Evolutionary conservation across 2,888 invertebrate genomes (phyloP), one percentile per base, ranked within the genome.

Genomic region (Latrodectus elegans): DNA sequence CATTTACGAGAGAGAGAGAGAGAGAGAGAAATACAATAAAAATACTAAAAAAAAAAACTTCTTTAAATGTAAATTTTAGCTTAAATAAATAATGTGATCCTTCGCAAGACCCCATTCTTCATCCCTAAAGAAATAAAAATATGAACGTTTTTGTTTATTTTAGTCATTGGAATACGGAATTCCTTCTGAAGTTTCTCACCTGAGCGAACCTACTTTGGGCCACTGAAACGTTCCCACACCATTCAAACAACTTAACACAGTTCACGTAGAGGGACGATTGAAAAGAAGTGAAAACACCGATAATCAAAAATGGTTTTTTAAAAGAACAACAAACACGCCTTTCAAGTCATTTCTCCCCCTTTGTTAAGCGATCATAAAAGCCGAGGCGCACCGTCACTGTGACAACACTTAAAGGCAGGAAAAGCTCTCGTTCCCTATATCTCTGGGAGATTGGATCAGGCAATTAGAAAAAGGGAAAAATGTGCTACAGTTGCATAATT

Each of bases 401-500:
- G 64, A 71, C 71, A 71, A 76, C 83, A 76, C 26, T 53, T 22
- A 17, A 60, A 53, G n/a, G 53, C 14, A 38, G 78, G 68, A 68
- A 70, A 64, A 76, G 12, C 73, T 15, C 10, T 38, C 64, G 53
- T 11, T 74, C n/a, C 74, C 65, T 73, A 81, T 81, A 55, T 82
- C n/a, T n/a, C 22, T 22, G 22, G 75, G 64, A 74, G 74, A 82
- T 82, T 75, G 75, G 65, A 55, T 75, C 26, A 11, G 70, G 52
- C 71, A 76, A 83, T 83, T 82, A 82, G 17, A 73, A 65, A 22
- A 22, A 22, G 38, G 68, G 65, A 12, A 26, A 74, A 79, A 80
- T 64, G 75, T 68, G 80, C 80, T 67, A 75, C 82, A 83, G 71
- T 83, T 83, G 76, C 76, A 83, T 76, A 83, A 83, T 83, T 76